Percentiles rank a stretch among this genome's conserved stretches.
These are phyloP conservation scores for Andinoacara biseriatus DNA, from an alignment of 2,113 vertebrate genomes.

Conservation along the genomic window DNA sequence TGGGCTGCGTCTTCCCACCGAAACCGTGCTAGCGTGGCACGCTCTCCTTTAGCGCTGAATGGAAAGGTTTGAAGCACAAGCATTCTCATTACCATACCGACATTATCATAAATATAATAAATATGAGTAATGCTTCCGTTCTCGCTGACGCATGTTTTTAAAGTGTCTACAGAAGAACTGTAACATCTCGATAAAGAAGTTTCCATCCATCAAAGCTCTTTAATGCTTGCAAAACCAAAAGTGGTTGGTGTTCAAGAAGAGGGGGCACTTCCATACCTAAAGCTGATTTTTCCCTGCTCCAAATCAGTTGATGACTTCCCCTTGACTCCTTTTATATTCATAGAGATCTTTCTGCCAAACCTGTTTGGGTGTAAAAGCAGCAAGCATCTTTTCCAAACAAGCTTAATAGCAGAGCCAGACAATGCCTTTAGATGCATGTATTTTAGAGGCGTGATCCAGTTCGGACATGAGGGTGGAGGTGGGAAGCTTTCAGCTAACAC, in stretches of 20 bases:
- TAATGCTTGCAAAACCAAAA: not conserved
- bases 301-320: not conserved
- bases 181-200: not conserved
- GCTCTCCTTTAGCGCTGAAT: not conserved
- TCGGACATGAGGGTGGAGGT: not conserved
- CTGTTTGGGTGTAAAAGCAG: rapidly evolving
- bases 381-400: not conserved
- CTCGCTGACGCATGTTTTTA: not conserved
- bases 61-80: not conserved
- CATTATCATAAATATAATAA: not conserved
- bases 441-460: no score
- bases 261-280: not conserved
- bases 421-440: not conserved
- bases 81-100: not conserved
- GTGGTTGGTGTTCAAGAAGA: not conserved
- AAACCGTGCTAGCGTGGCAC: not conserved
- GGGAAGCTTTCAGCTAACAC: not conserved
- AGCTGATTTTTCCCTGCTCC: not conserved
- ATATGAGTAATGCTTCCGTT: not conserved
- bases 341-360: not conserved
- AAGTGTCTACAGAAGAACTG: not conserved
- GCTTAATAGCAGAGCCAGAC: not conserved
- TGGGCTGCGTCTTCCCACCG: constrained; percentile 42
- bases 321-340: not conserved
- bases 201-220: not conserved